Percentiles rank a stretch among this genome's conserved stretches.
phyloP scores from a whole-genome alignment of 92 coral and sea anemone species.

The Palythoa grandis region DNA sequence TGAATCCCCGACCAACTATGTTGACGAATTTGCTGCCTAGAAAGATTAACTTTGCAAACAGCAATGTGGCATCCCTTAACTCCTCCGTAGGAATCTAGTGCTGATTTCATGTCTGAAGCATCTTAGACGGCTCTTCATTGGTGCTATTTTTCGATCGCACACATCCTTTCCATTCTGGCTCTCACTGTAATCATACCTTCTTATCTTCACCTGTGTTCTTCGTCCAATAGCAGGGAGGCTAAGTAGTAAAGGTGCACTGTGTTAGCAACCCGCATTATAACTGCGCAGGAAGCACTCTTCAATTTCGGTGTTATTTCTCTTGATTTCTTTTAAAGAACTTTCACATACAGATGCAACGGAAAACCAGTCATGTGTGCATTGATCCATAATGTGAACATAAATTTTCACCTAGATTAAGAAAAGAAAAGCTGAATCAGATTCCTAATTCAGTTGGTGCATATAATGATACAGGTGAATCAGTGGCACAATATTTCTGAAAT shows the following conservation, averaged over 20 bases:
- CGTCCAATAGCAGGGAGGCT: slow-evolving; percentile 46
- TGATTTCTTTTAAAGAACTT: slow-evolving; percentile 27
- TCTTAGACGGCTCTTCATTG: slow-evolving; percentile 64
- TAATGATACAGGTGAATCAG: slow-evolving; percentile 26
- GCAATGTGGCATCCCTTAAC: slow-evolving; percentile 62
- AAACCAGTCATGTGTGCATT: slow-evolving; percentile 33
- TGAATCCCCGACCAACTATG: slow-evolving; percentile 67
- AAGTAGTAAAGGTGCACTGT: slow-evolving; percentile 57
- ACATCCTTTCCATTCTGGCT: slow-evolving; percentile 63
- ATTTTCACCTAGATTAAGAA: slow-evolving; percentile 31
- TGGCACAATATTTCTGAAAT: slow-evolving; percentile 20
- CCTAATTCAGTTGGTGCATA: slow-evolving; percentile 19
- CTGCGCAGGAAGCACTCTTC: slow-evolving; percentile 31
- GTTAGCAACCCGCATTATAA: slow-evolving; percentile 54
- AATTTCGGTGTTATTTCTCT: slow-evolving; percentile 17
- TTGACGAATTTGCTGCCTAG: slow-evolving; percentile 50
- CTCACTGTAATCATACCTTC: slow-evolving; percentile 64
- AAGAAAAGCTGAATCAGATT: slow-evolving; percentile 30
- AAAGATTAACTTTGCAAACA: slow-evolving; percentile 52
- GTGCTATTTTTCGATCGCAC: slow-evolving; percentile 68
- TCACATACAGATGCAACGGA: slow-evolving; percentile 33
- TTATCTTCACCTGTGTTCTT: slow-evolving; percentile 49
- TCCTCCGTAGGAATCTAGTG: slow-evolving; percentile 66
- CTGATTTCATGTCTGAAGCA: slow-evolving; percentile 69
- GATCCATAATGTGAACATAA: slow-evolving; percentile 29